Conservation (phyloP, 2,888 invertebrate genomes). For the Terebella lapidaria region DNA sequence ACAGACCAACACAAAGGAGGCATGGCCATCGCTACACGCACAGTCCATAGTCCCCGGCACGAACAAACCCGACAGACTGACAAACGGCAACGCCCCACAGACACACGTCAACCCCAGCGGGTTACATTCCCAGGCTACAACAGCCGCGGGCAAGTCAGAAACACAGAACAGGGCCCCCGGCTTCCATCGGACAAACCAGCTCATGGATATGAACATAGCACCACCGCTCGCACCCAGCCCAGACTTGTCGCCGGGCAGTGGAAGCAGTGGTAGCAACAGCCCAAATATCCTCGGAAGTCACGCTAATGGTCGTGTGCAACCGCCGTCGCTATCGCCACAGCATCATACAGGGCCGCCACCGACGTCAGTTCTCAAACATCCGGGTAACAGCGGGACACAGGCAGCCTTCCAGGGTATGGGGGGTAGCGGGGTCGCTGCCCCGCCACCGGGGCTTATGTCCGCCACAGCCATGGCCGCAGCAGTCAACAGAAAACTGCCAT, state of each 20-base stretch:
- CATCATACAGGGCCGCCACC: not conserved
- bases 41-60: not conserved
- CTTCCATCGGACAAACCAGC: not conserved
- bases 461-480: constrained; percentile 1
- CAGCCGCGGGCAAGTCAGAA: not conserved
- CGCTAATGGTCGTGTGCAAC: not conserved
- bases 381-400: no score
- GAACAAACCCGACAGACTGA: constrained; percentile 12
- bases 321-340: not conserved
- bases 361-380: no score
- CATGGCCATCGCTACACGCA: constrained; percentile 17
- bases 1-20: constrained; percentile 12
- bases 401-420: not conserved
- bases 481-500: not conserved
- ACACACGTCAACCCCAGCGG: not conserved
- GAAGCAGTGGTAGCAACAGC: not conserved
- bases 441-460: not conserved
- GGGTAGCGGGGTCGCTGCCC: not conserved
- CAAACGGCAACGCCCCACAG: constrained; percentile 22
- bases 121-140: not conserved
- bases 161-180: not conserved
- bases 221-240: not conserved
- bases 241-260: not conserved
- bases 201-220: no score
- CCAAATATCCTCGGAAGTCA: not conserved